A percentile compares a stretch with the other conserved stretches of the same genome.
These are phyloP conservation scores for Hormaphis cornu DNA, from an alignment of 1,140 invertebrate species.

Conservation along the genomic window DNA sequence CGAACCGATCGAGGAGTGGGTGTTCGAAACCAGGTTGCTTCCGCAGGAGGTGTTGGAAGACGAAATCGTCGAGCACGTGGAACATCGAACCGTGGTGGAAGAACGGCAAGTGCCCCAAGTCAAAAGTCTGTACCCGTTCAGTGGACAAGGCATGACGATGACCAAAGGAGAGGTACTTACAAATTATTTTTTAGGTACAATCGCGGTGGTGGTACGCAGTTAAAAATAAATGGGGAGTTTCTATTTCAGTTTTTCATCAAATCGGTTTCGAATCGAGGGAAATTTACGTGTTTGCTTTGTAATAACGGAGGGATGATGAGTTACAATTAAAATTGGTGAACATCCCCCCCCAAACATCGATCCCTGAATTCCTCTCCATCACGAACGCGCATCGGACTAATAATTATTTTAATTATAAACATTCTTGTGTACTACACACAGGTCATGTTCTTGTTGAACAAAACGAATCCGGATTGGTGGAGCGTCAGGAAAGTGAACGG, in stretches of 20 bases:
- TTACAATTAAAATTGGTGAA: too few relatives aligned
- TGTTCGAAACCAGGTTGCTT: constrained; percentile 65
- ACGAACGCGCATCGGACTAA: too few relatives aligned
- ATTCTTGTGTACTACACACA: constrained; percentile 39
- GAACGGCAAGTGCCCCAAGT: constrained; percentile 83
- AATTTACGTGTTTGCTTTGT: too few relatives aligned
- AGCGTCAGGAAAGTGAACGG: constrained; percentile 84
- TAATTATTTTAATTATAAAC: neutral
- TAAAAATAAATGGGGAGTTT: too few relatives aligned
- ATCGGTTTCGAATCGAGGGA: too few relatives aligned
- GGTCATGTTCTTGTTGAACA: constrained; percentile 82
- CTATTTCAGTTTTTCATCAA: too few relatives aligned
- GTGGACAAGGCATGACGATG: constrained; percentile 87
- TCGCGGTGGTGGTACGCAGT: too few relatives aligned
- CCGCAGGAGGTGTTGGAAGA: constrained; percentile 87
- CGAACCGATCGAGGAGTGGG: constrained; percentile 59
- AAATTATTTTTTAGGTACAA: neutral
- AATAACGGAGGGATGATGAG: too few relatives aligned
- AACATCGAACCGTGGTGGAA: constrained; percentile 74
- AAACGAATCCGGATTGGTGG: constrained; percentile 98
- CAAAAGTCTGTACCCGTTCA: constrained; percentile 78
- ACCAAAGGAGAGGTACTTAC: constrained; percentile 68
- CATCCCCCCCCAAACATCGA: too few relatives aligned
- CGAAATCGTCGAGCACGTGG: constrained; percentile 73
- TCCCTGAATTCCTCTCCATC: too few relatives aligned